phyloP scores from a whole-genome alignment of 2,888 invertebrate genomes.

The Galerucella nymphaeae region DNA sequence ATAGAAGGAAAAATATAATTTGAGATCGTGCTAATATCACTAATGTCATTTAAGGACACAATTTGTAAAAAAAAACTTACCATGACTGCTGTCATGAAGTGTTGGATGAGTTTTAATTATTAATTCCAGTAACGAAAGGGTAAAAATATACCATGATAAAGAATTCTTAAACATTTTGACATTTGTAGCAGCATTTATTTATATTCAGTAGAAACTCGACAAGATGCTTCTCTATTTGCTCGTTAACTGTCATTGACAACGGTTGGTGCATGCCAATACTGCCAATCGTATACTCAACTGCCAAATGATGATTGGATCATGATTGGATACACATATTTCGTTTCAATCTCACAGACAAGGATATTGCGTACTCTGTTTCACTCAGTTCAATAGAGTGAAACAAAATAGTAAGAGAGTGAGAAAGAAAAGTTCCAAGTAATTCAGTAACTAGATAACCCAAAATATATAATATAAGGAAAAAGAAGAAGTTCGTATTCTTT shows the following conservation, averaged over 20 bases:
- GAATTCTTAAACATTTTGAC: constrained; percentile 63
- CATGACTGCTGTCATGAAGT: constrained; percentile 80
- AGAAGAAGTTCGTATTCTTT: too few relatives aligned
- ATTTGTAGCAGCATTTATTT: constrained; percentile 58
- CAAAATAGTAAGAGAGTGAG: too few relatives aligned
- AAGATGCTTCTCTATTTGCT: constrained; percentile 29
- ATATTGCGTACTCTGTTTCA: too few relatives aligned
- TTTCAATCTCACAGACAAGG: background rate
- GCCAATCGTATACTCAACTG: background rate
- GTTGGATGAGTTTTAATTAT: constrained; percentile 76
- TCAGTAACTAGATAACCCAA: background rate
- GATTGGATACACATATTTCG: background rate
- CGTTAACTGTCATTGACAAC: constrained; percentile 16
- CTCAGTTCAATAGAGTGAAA: too few relatives aligned
- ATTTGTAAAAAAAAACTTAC: constrained; percentile 65
- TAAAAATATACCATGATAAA: constrained; percentile 74
- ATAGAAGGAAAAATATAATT: constrained; percentile 59
- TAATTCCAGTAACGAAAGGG: constrained; percentile 75
- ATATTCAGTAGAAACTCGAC: constrained; percentile 41
- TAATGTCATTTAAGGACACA: constrained; percentile 46
- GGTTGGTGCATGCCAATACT: constrained; percentile 4
- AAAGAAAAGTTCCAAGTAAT: background rate
- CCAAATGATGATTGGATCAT: background rate
- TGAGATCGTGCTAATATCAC: constrained; percentile 36
- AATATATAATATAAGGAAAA: too few relatives aligned